Percentiles rank a stretch among this genome's conserved stretches.
Evolutionary conservation across 2,113 vertebrate species (phyloP).

Genomic region (Pedionomus torquatus): DNA sequence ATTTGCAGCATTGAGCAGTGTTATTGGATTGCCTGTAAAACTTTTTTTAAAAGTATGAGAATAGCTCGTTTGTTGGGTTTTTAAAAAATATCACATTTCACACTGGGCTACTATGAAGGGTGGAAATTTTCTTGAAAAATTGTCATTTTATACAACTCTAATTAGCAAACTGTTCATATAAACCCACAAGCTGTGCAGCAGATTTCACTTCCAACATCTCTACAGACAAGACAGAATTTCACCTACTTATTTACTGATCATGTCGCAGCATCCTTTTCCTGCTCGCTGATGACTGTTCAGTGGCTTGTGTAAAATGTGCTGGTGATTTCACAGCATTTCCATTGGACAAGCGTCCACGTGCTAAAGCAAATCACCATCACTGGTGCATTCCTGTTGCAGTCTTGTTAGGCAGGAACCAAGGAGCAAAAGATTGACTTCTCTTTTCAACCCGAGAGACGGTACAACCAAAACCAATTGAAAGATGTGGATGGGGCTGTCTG

Average conservation of each 20-base stretch:
- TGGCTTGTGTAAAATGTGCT: constrained; percentile 43
- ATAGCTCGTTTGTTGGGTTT: constrained; percentile 40
- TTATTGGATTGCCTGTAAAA: not conserved
- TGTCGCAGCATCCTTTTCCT: constrained; percentile 45
- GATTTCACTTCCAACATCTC: constrained; percentile 68
- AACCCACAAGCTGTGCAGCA: constrained; percentile 69
- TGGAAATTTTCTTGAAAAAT: constrained; percentile 69
- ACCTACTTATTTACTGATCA: constrained; percentile 72
- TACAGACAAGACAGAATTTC: constrained; percentile 61
- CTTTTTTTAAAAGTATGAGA: constrained; percentile 36
- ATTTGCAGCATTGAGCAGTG: not conserved
- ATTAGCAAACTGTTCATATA: constrained; percentile 72
- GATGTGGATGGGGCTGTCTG: not conserved
- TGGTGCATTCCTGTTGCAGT: not conserved
- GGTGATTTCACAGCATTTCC: constrained; percentile 11
- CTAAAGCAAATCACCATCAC: constrained; percentile 35
- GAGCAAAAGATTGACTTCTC: not conserved
- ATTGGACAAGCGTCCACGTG: constrained; percentile 13
- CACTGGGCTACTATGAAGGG: constrained; percentile 51
- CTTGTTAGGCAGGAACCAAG: not conserved
- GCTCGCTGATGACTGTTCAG: constrained; percentile 3
- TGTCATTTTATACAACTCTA: constrained; percentile 68
- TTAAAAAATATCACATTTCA: constrained; percentile 41
- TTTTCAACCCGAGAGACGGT: not conserved
- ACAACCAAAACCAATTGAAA: not conserved